A percentile compares a stretch with the other conserved stretches of the same genome.
phyloP scores from a whole-genome alignment of 1,140 invertebrate species.

The Brachionus koreanus region DNA sequence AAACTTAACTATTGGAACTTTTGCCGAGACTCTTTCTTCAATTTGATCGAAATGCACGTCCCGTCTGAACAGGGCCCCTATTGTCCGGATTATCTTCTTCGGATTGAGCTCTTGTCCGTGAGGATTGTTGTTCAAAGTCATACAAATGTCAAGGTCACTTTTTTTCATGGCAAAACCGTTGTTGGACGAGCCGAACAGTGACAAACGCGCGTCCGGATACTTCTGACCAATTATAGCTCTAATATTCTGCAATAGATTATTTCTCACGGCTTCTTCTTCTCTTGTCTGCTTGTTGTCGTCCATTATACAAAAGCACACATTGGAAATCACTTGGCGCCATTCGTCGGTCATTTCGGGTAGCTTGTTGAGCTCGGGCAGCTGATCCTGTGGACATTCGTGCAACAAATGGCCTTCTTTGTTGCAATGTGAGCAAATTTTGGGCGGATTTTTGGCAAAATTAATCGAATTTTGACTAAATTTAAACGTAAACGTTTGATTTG shows the following conservation, averaged over 20 bases:
- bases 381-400: conserved; percentile 55
- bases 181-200: conserved; percentile 64
- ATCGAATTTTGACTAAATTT: conserved; percentile 7
- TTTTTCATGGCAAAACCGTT: conserved; percentile 66
- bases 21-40: conserved; percentile 54
- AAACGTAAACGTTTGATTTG: background rate
- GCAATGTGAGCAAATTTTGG: conserved; percentile 61
- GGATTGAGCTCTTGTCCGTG: background rate
- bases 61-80: conserved; percentile 5
- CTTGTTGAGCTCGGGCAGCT: conserved; percentile 1
- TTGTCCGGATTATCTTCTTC: background rate
- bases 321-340: conserved; percentile 19
- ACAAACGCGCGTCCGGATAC: conserved; percentile 59
- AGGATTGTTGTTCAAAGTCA: conserved; percentile 60
- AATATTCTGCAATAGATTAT: background rate
- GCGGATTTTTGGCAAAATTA: conserved; percentile 52
- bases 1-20: conserved; percentile 68
- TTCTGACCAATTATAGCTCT: conserved; percentile 9
- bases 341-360: background rate
- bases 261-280: background rate
- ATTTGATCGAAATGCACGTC: background rate
- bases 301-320: conserved; percentile 31
- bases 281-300: conserved; percentile 35
- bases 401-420: conserved; percentile 62
- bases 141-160: conserved; percentile 66